Evolutionary conservation across 2,888 invertebrate species (phyloP).

Genomic region (Sarcophaga carnaria): DNA sequence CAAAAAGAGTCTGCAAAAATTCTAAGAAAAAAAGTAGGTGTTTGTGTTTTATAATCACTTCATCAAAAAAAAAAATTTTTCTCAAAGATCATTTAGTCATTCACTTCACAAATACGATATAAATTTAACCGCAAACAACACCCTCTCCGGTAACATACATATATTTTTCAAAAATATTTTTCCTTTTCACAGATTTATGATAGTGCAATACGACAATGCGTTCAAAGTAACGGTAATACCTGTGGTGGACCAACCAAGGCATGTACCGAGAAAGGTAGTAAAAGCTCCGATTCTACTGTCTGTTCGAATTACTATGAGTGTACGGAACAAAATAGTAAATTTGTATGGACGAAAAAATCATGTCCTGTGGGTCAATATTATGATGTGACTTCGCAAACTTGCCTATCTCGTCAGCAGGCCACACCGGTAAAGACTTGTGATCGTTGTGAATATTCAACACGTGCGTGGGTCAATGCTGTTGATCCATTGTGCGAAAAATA

Average conservation of each 20-base stretch:
- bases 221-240: not conserved
- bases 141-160: too few relatives aligned
- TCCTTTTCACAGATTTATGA: not conserved
- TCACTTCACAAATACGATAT: too few relatives aligned
- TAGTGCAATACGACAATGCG: not conserved
- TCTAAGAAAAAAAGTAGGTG: too few relatives aligned
- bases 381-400: not conserved
- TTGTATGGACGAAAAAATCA: not conserved
- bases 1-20: not conserved
- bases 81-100: too few relatives aligned
- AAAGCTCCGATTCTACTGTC: not conserved
- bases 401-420: not conserved
- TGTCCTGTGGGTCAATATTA: not conserved
- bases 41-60: too few relatives aligned
- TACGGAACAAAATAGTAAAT: not conserved
- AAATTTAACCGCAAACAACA: too few relatives aligned
- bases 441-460: constrained; percentile 9
- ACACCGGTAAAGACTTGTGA: not conserved
- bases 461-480: constrained; percentile 3
- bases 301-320: constrained; percentile 15
- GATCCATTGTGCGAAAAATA: not conserved
- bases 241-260: not conserved
- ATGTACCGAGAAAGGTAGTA: not conserved
- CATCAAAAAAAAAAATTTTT: too few relatives aligned
- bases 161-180: not conserved